phyloP scores from a whole-genome alignment of 2,797 vertebrate species.

The Thamnophis elegans region DNA sequence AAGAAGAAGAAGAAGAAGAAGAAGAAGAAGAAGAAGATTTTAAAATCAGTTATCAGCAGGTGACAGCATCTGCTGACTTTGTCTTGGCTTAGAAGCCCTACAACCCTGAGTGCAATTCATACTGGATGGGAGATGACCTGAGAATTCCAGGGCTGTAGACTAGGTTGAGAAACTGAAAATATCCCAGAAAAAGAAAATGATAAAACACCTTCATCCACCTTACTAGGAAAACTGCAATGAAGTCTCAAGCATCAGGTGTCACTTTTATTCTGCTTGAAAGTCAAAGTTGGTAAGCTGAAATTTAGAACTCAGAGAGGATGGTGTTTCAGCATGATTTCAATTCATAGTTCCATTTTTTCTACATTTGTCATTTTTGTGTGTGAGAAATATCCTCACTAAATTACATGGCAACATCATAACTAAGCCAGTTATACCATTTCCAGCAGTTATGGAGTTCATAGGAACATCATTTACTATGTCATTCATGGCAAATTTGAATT shows the following conservation, averaged over 20 bases:
- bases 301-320: constrained; percentile 10
- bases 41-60: neutral
- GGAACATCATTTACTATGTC: neutral
- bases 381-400: neutral
- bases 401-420: neutral
- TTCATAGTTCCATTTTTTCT: neutral
- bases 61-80: neutral
- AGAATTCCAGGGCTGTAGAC: neutral
- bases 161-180: neutral
- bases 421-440: neutral
- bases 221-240: neutral
- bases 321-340: neutral
- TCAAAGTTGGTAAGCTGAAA: constrained; percentile 50
- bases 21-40: neutral
- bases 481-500: neutral
- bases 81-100: neutral
- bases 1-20: no score
- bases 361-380: neutral
- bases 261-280: neutral
- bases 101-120: neutral
- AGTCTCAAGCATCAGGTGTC: neutral
- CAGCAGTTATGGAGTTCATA: neutral
- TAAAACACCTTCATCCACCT: neutral
- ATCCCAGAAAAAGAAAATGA: neutral
- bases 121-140: neutral